Base-by-base conservation (phyloP, 2,797 vertebrate genomes). In the Sternarchorhynchus goeldii region DNA sequence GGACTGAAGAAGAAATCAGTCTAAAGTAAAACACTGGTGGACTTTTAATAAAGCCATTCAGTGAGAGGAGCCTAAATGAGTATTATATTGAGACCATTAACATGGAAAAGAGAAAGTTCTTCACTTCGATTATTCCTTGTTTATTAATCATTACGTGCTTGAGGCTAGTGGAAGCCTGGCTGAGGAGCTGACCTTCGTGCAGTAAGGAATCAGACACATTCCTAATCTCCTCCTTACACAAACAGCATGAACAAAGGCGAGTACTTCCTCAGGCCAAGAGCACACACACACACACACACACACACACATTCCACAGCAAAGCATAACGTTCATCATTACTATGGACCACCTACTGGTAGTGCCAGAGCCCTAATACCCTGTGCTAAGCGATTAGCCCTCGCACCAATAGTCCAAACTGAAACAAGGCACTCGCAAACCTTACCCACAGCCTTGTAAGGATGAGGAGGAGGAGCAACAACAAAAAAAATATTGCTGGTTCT, bases 341-440 rank as follows among this genome's bases (percentile, higher is more conserved):
- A 85, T 67, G 82, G 90, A 91, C 89, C 91, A 91, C 90, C 90
- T 89, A 89, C 90, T 73, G 87, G 78, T 83, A 87, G 85, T 89
- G 85, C 87, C 82, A 85, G 88, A 90, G 85, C 86, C 88, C 89
- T 88, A 87, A 87, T 86, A 85, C 84, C 82, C 81, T 76, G 67
- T 29, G 90, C 87, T 85, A 80, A 79, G 85, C 83, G 85, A 78
- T 67, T 58, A 65, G 76, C 77, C 75, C 59, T 65, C 18, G 73
- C 56, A 29, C 31, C 83, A 86, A 80, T 83, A 78, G 75, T 77
- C 86, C 86, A 87, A 87, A 82, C 87, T 85, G 85, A 89, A 85
- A 84, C 75, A 57, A 82, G 59, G 31, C 59, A 32, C 82, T 80
- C 68, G n/a, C 14, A 53, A 53, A 29, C 56, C 68, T 31, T 56